phyloP scores from a whole-genome alignment of 2,888 invertebrate species.

The Cepaea hortensis region DNA sequence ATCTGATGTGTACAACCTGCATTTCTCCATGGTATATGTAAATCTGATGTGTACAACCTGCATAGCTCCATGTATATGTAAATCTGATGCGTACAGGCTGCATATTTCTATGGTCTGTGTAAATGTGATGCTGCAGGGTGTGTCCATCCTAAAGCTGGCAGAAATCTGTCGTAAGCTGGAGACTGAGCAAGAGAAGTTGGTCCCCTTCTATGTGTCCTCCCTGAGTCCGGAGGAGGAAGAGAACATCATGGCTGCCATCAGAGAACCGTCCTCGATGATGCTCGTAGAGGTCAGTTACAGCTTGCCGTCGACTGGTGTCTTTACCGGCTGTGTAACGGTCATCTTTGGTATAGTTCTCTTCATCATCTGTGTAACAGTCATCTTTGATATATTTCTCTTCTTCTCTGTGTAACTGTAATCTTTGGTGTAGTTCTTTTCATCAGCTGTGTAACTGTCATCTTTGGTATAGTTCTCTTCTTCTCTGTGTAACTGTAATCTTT shows the following conservation, averaged over 20 bases:
- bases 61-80: not conserved
- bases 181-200: slow-evolving; percentile 77
- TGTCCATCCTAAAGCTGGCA: slow-evolving; percentile 72
- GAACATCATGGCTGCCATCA: slow-evolving; percentile 71
- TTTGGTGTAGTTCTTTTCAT: too few species aligned
- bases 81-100: not conserved
- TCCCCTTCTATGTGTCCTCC: slow-evolving; percentile 76
- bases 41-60: not conserved
- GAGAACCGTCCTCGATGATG: slow-evolving; percentile 70
- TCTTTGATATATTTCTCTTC: too few species aligned
- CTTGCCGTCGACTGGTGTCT: too few species aligned
- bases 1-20: not conserved
- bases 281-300: slow-evolving; percentile 66
- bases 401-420: too few species aligned
- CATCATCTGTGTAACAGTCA: too few species aligned
- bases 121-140: slow-evolving; percentile 61
- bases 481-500: too few species aligned
- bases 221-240: slow-evolving; percentile 74
- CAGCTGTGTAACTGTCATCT: too few species aligned
- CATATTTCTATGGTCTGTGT: not conserved
- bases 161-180: slow-evolving; percentile 76
- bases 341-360: too few species aligned
- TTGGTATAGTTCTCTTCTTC: too few species aligned
- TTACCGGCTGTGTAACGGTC: too few species aligned
- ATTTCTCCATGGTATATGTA: not conserved